These are phyloP conservation scores for Arion vulgaris DNA, from an alignment of 1,140 invertebrate genomes.

Conservation along the genomic window DNA sequence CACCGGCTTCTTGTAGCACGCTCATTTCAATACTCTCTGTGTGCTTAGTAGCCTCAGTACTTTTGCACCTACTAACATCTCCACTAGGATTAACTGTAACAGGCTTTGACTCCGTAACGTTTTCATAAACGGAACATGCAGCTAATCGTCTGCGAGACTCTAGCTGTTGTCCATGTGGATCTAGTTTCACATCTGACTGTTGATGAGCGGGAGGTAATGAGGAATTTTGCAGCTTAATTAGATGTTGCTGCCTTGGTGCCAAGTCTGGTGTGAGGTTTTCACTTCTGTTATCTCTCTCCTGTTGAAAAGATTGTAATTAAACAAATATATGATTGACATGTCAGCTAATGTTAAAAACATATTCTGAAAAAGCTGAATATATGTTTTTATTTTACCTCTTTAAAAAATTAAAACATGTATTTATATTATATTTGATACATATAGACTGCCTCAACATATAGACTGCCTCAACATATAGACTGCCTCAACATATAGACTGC, in stretches of 20 bases:
- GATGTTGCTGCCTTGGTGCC: neutral
- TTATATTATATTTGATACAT: no score
- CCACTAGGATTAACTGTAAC: neutral
- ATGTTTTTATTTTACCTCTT: no score
- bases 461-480: no score
- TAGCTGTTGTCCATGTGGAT: neutral
- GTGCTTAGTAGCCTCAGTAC: neutral
- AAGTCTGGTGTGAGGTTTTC: neutral
- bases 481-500: no score
- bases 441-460: no score
- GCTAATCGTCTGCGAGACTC: neutral
- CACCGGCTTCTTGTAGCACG: neutral
- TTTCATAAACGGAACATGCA: slow-evolving; percentile 1
- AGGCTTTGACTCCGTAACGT: neutral
- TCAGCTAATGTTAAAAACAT: no score
- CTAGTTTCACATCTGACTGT: neutral
- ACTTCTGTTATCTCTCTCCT: neutral
- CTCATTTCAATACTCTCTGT: neutral
- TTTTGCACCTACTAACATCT: neutral
- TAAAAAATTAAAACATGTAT: no score
- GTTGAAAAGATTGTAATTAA: neutral
- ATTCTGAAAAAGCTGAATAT: no score
- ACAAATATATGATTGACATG: no score
- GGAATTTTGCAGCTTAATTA: neutral
- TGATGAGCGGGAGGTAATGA: neutral